Conservation (phyloP, 2,113 vertebrate species). For the Recurvirostra avosetta region DNA sequence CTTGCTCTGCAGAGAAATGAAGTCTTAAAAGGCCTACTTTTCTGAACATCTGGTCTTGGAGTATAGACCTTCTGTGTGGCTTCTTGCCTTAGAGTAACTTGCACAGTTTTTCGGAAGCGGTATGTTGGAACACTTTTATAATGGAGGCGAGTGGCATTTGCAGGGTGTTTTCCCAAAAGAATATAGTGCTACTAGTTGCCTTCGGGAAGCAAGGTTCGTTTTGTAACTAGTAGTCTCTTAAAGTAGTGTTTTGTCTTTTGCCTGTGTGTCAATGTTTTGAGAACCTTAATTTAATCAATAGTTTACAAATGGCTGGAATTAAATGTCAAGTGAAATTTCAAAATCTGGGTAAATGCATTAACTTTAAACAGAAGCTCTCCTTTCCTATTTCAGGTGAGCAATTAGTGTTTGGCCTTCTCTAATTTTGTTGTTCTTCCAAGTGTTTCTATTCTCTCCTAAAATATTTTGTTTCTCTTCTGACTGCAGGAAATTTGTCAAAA, state of each 20-base stretch:
- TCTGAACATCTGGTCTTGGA: not conserved
- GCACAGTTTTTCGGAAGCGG: not conserved
- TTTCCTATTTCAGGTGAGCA: not conserved
- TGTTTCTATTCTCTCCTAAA: not conserved
- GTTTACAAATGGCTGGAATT: not conserved
- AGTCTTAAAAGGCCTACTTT: not conserved
- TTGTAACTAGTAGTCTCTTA: not conserved
- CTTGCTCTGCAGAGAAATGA: not conserved
- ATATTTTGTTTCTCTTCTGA: not conserved
- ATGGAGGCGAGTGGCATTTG: not conserved
- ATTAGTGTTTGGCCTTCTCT: not conserved
- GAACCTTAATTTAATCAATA: constrained; percentile 13
- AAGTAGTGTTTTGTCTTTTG: not conserved
- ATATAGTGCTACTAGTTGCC: not conserved
- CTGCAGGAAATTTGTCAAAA: not conserved
- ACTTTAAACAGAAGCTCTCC: not conserved
- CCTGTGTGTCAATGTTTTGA: not conserved
- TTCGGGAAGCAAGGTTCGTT: not conserved
- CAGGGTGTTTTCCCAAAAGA: not conserved
- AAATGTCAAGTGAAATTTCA: constrained; percentile 32
- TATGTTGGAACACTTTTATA: not conserved
- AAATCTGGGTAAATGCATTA: constrained; percentile 7
- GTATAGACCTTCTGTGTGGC: not conserved
- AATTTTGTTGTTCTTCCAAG: not conserved
- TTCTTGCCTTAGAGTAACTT: not conserved